Evolutionary conservation across 2,113 vertebrate species (phyloP).

Genomic region (Xenopus borealis): DNA sequence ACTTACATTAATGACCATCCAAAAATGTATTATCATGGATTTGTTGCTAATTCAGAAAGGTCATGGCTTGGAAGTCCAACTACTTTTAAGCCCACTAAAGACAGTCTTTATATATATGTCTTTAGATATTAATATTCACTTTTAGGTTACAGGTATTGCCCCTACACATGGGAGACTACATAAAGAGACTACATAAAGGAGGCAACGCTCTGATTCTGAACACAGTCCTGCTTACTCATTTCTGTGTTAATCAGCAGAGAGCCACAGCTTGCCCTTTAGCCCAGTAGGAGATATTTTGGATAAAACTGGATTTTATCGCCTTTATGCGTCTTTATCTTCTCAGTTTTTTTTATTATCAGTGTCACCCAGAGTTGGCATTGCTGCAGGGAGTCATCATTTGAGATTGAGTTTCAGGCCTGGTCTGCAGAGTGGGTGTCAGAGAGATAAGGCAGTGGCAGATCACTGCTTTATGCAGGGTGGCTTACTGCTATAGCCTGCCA

Average conservation of each 20-base stretch:
- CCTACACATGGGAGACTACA: too few species aligned
- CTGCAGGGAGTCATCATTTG: conserved; percentile 9
- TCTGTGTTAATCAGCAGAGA: too few species aligned
- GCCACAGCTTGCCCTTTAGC: neutral
- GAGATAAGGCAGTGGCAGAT: conserved; percentile 5
- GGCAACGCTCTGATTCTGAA: too few species aligned
- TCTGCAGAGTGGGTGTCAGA: neutral
- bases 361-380: neutral
- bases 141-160: too few species aligned
- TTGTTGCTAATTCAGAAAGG: neutral
- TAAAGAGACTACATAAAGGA: too few species aligned
- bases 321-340: neutral
- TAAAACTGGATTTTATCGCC: neutral
- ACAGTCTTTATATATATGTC: too few species aligned
- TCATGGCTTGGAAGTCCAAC: too few species aligned
- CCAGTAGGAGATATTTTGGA: conserved; percentile 19
- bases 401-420: neutral
- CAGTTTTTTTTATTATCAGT: conserved; percentile 14
- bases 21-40: neutral
- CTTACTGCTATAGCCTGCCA: too few species aligned
- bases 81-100: too few species aligned
- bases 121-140: too few species aligned
- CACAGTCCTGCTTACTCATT: too few species aligned
- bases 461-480: neutral
- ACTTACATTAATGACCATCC: too few species aligned